Evolutionary conservation across 1,140 invertebrate genomes (phyloP), one percentile per base, ranked within the genome.

Genomic region (Zaprionus camerounensis): DNA sequence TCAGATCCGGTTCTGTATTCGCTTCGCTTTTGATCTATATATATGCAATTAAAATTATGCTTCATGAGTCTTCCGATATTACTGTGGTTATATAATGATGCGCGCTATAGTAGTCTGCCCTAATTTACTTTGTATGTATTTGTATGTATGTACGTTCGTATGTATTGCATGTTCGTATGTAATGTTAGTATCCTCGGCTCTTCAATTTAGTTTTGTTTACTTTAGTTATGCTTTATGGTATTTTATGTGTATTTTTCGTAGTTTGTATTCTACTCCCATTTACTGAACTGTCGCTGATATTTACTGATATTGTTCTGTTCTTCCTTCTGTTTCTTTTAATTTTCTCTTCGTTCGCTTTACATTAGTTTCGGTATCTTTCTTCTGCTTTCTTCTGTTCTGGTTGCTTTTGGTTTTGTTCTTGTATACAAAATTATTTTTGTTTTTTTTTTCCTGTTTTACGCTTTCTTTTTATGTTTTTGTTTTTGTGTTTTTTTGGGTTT

Each of bases 241-340:
- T 74, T 86, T 64, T 65, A 56, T 78, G 72, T 64, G 75, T 74
- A 74, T 58, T 57, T 77, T n/a, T 71, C 73, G 78, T 53, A 67
- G 53, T 80, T 59, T 74, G 15, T 63, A 46, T 71, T 65, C 53
- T 28, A 46, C 73, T 63, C 26, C 15, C 22, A 41, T 68, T 73
- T 69, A 67, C 78, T 85, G 62, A 84, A 82, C 76, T 82, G 69
- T 83, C 81, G 57, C 74, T 83, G 83, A 87, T 87, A 87, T 88
- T 87, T 84, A 84, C 72, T 88, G 81, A 88, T 88, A 88, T 88
- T 84, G 82, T 70, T 78, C 72, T 84, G 71, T 75, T 85, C 68
- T 77, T 85, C 78, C 61, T 69, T 57, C 69, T 71, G 78, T 66
- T 59, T 74, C 31, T 44, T 64, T 66, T 68, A 15, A 31, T 57